Evolutionary conservation across 2,888 invertebrate genomes (phyloP).

Genomic region (Cremastobaeus sp.): DNA sequence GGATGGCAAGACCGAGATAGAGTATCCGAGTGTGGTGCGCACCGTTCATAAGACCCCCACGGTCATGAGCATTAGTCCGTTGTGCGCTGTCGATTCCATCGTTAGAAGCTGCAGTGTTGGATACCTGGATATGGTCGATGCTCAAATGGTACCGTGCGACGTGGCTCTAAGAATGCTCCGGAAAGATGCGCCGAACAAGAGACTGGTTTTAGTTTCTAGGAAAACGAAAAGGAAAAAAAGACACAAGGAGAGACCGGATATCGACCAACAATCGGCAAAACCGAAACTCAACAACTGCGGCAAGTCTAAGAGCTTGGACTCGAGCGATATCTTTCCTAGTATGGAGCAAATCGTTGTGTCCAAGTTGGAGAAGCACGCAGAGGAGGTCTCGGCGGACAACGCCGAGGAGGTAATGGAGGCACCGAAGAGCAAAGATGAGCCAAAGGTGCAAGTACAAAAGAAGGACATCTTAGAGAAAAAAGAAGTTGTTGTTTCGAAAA

Average conservation of each 20-base stretch:
- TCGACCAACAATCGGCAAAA: slow-evolving; percentile 70
- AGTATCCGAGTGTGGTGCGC: slow-evolving; percentile 66
- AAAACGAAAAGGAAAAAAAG: slow-evolving; percentile 80
- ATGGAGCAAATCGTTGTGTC: slow-evolving; percentile 76
- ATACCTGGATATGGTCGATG: slow-evolving; percentile 90
- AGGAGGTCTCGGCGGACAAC: slow-evolving; percentile 63
- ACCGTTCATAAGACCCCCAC: slow-evolving; percentile 78
- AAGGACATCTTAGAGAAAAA: slow-evolving; percentile 32
- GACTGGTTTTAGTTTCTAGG: slow-evolving; percentile 86
- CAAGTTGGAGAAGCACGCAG: slow-evolving; percentile 71
- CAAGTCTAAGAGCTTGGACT: slow-evolving; percentile 91
- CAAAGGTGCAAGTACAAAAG: slow-evolving; percentile 45
- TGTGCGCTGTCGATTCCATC: slow-evolving; percentile 83
- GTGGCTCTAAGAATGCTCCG: slow-evolving; percentile 85
- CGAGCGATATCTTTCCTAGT: slow-evolving; percentile 86
- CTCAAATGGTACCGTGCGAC: slow-evolving; percentile 86
- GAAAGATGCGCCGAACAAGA: slow-evolving; percentile 86
- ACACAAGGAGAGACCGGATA: slow-evolving; percentile 65
- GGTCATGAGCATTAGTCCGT: slow-evolving; percentile 84
- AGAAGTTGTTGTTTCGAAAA: slow-evolving; percentile 37
- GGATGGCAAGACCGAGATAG: slow-evolving; percentile 76
- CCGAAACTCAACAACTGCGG: slow-evolving; percentile 84
- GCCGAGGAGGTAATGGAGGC: slow-evolving; percentile 25
- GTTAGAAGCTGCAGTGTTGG: slow-evolving; percentile 93
- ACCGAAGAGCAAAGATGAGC: slow-evolving; percentile 31